Evolutionary conservation across 2,797 vertebrate genomes (phyloP), one percentile per base, ranked within the genome.

Genomic region (Acanthurus lineatus): DNA sequence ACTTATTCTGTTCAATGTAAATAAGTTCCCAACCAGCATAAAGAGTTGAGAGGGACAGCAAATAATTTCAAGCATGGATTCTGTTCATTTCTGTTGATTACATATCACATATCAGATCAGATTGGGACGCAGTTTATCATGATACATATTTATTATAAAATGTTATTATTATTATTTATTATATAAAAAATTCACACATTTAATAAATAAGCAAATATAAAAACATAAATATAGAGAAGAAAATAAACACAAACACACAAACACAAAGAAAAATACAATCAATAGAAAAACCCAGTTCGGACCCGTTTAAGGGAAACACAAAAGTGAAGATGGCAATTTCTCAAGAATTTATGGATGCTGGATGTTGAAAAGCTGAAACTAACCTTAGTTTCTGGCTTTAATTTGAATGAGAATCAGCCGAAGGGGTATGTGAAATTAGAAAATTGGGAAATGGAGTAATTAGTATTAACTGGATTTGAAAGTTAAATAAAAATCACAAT

Each of bases 101-200:
- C 11, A 9, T 11, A 52, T 42, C 25, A 82, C 14, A 59, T 48
- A 60, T 54, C 45, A 22, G 35, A 51, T 54, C 47, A 52, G n/a
- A 51, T 15, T 51, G 32, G 32, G 42, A 68, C 16, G 62, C 16
- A 6, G 0, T 59, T 19, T 45, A 19, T 32, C 5, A 32, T 5
- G 4, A 32, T 32, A 32, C 28, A 32, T 4, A 32, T 32, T 32
- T 32, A 32, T 32, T 32, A 32, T 32, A 32, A 32, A 32, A 32
- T 32, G 28, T 25, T 25, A 25, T 25, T 25, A 25, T 25, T 25
- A 25, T 25, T 25, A 25, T 25, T 25, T 25, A 25, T 25, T 25
- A 25, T 25, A 25, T n/a, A 25, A 25, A 25, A 25, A 25, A 25
- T 25, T 11, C 11, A 61, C 5, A 35, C 16, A 17, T 65, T 57